Base-by-base conservation (phyloP, 2,888 invertebrate species). In the Drosophila mimetica region DNA sequence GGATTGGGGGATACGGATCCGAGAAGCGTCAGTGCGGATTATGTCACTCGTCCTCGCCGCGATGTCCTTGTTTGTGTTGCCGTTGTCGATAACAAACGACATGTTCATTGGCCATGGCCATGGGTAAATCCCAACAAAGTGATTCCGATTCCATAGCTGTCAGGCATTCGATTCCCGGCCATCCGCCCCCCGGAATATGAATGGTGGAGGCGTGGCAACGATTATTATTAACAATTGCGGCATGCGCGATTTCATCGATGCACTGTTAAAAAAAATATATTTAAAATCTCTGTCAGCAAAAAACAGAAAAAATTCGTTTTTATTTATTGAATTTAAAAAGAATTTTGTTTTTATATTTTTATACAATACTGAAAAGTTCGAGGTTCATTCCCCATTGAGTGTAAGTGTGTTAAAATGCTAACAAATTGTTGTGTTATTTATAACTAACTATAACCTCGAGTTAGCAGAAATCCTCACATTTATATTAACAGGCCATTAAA, bases 151-250 rank as follows among this genome's bases (percentile, higher is more conserved):
- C 75, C 75, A 77, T 58, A 51, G 52, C 59, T 65, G 72, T 57
- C 54, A 60, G 73, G 52, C 73, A 69, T 55, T 63, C 32, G 14
- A 39, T 11, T 13, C 36, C 5, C 7, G 13, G 13, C 20, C 34
- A 4, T 0, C 34, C 69, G 74, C 57, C 71, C 76, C 52, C 69
- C 79, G 59, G 59, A 70, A 66, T 74, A 74, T 73, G 77, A 85
- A 66, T 73, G 75, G 72, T 8, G 36, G 25, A 32, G 47, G 37
- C 34, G 39, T 44, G 54, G 48, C 39, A 42, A 25, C 53, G 74
- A 61, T 80, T 86, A 86, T 84, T 81, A 84, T 84, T 81, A 84
- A 84, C 86, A 81, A 81, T 76, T 71, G 74, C 44, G 78, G 71
- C 39, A 66, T 61, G 57, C 66, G 73, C 78, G 74, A 75, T 76